Evolutionary conservation across 2,888 invertebrate species (phyloP), one percentile per base, ranked within the genome.

Genomic region (Pterobdella sp.): DNA sequence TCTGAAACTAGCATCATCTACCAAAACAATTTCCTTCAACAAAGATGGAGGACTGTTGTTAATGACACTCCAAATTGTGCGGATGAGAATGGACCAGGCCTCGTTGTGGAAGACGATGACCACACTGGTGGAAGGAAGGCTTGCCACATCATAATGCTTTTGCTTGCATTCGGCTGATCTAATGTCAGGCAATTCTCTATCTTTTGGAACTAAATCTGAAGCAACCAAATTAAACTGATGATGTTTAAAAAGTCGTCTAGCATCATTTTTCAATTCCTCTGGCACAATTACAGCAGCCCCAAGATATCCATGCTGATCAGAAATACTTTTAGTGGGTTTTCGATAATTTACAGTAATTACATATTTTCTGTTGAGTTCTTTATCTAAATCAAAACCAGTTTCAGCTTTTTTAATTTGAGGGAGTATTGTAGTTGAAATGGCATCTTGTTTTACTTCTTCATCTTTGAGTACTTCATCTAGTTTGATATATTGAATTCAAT

Each of bases 51-150:
- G 97, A 0, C 96, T 96, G 73, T 96, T 87, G 85, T 94, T 93
- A 79, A 98, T 96, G 42, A 93, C 94, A 82, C 94, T 95, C 91
- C 94, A 93, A 56, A 97, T 93, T 0, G 97, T 97, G 72, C 98
- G 87, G 79, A 97, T 86, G 18, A 98, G 87, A 0, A 97, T 96
- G 1, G 96, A 95, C 94, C 94, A 97, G 0, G 97, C 97, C 85
- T 98, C 98, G 83, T 98, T 98, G 83, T 98, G 97, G 83, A 97
- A 97, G 0, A 97, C 95, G 77, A 98, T 94, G 72, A 98, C 90
- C n/a, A 98, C 88, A 77, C 91, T 91, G 0, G 94, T 92, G 77
- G 88, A 90, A 0, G 95, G 95, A 72, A 96, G 87, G 77, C 90
- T 74, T 0, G 76, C 72, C 1, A 74, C 29, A 0, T 80, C 76